phyloP scores from a whole-genome alignment of 2,797 vertebrate genomes.

The Gambelia wislizenii region DNA sequence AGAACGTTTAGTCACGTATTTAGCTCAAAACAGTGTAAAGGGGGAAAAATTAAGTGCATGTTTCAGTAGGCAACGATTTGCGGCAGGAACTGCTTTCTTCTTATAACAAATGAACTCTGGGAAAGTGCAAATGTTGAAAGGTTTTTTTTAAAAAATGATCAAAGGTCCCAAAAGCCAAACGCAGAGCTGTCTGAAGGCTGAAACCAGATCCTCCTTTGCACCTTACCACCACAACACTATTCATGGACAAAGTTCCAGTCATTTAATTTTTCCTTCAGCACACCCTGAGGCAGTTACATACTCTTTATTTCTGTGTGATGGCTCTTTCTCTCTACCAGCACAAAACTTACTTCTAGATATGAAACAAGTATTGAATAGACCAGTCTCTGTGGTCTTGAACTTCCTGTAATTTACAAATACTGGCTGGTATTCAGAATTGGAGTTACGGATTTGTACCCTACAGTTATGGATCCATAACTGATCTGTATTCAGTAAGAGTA shows the following conservation, averaged over 20 bases:
- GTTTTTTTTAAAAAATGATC: neutral
- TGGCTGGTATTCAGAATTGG: no score
- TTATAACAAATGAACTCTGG: constrained; percentile 4
- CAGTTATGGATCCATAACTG: no score
- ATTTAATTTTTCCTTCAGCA: neutral
- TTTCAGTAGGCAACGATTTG: constrained; percentile 40
- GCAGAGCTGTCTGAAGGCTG: constrained; percentile 1
- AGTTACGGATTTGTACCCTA: no score
- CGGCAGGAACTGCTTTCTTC: neutral
- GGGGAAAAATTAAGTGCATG: neutral
- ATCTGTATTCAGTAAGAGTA: no score
- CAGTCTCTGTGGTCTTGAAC: neutral
- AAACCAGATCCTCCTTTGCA: constrained; percentile 6
- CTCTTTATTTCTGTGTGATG: neutral
- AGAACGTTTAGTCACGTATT: constrained; percentile 54
- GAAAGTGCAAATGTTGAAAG: constrained; percentile 23
- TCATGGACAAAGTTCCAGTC: neutral
- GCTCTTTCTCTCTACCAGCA: neutral
- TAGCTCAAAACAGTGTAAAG: constrained; percentile 34
- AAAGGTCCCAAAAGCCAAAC: constrained; percentile 16
- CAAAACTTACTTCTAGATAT: neutral
- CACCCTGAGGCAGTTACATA: neutral
- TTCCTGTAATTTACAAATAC: neutral
- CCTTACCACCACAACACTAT: neutral
- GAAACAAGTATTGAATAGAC: neutral